Conservation (phyloP, 1,140 invertebrate genomes). For the Dolichoris vasculosae region DNA sequence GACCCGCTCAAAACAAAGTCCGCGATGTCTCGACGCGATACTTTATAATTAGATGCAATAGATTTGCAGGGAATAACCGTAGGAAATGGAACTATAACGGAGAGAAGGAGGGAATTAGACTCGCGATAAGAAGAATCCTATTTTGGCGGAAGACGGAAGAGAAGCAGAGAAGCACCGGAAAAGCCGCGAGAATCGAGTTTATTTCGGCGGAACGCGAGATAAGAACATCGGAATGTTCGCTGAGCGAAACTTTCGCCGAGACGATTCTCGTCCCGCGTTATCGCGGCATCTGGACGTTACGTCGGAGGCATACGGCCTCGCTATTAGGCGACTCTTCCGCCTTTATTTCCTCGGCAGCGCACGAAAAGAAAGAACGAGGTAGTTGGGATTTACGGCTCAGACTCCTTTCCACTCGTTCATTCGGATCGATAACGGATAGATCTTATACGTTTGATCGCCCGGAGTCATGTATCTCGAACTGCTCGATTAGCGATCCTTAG, state of each 20-base stretch:
- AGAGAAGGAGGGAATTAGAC: neutral
- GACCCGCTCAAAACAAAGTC: too few species aligned
- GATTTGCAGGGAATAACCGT: neutral
- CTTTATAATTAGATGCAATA: too few species aligned
- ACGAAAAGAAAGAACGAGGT: neutral
- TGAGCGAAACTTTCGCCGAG: neutral
- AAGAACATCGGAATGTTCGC: neutral
- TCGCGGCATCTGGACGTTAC: neutral
- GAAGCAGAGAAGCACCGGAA: too few species aligned
- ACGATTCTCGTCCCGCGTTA: neutral
- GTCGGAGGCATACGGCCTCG: neutral
- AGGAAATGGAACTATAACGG: neutral
- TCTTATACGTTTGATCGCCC: neutral
- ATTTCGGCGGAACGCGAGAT: neutral
- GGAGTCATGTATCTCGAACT: neutral
- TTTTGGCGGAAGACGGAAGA: neutral
- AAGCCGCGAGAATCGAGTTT: neutral
- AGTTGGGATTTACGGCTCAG: neutral
- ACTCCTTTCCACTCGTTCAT: neutral
- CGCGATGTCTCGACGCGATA: too few species aligned
- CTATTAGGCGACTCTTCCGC: neutral
- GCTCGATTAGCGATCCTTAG: constrained; percentile 11
- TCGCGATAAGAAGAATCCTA: neutral
- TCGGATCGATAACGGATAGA: neutral
- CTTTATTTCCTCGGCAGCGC: neutral